Base-by-base conservation (phyloP, 2,888 invertebrate species). In the Apamea monoglypha region DNA sequence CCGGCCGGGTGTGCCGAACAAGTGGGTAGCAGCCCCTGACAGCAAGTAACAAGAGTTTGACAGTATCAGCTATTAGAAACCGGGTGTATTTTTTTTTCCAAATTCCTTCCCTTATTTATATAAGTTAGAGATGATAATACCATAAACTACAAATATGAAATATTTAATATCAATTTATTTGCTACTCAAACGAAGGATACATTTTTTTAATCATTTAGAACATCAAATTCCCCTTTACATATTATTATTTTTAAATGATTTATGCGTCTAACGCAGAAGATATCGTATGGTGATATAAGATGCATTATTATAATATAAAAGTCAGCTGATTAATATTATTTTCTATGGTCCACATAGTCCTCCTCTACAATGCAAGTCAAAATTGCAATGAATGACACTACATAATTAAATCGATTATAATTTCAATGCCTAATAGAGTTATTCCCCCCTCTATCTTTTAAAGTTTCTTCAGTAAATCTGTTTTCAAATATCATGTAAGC, bases 191-290 rank as follows among this genome's bases (percentile, higher is more conserved):
- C 10, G 44, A 66, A 77, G 69, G 59, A 50, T 76, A 70, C 67
- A 64, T 82, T 76, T 76, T 47, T 76, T 44, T 36, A 63, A 50
- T 70, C 32, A 66, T 71, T 64, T 44, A 81, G 32, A 73, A 69
- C 32, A 74, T 59, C 63, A 56, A 67, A 76, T 71, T 71, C 72
- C 86, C 80, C 83, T 76, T 76, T 40, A 40, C 40, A 59, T 25
- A 47, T 44, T 61, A 82, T 56, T 69, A 82, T 59, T 61, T 85
- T 74, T 63, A 50, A 78, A 69, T 64, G 14, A 66, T 70, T 50
- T 68, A 61, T 16, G 85, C 85, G 85, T 85, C 84, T 80, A 81
- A 85, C 85, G 85, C 85, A 47, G 67, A 61, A 82, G 74, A 85
- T 84, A 86, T 69, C 53, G 32, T 77, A 75, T 53, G 61, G 80